phyloP scores from a whole-genome alignment of 2,113 vertebrate genomes.

The Campylomormyrus tamandua region DNA sequence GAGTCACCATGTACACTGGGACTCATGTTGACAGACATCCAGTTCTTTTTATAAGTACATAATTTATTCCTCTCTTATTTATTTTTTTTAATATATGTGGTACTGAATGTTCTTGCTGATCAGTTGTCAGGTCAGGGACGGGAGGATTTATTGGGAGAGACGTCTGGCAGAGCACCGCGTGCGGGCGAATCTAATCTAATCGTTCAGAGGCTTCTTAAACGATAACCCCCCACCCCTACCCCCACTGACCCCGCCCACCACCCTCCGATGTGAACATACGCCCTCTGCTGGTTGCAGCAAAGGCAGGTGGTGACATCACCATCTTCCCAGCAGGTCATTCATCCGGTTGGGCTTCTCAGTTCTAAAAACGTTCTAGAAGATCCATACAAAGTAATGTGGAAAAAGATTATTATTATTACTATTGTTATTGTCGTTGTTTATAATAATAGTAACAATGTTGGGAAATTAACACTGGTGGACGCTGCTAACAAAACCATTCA shows the following conservation, averaged over 20 bases:
- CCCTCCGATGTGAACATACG: background rate
- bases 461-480: background rate
- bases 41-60: conserved; percentile 38
- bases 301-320: background rate
- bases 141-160: conserved; percentile 30
- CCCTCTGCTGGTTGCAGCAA: background rate
- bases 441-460: background rate
- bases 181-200: background rate
- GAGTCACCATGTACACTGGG: conserved; percentile 53
- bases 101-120: conserved; percentile 18
- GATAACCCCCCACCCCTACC: background rate
- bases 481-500: background rate
- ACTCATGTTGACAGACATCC: conserved; percentile 56
- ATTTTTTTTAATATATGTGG: background rate
- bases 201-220: conserved; percentile 30
- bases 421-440: background rate
- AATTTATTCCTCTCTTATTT: conserved; percentile 43
- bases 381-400: background rate
- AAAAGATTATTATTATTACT: background rate
- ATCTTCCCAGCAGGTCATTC: background rate
- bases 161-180: conserved; percentile 21
- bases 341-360: background rate
- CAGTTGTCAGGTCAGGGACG: conserved; percentile 18
- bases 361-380: background rate
- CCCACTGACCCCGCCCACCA: background rate